Base-by-base conservation (phyloP, 2,888 invertebrate species). In the Cheiracanthium punctorium region DNA sequence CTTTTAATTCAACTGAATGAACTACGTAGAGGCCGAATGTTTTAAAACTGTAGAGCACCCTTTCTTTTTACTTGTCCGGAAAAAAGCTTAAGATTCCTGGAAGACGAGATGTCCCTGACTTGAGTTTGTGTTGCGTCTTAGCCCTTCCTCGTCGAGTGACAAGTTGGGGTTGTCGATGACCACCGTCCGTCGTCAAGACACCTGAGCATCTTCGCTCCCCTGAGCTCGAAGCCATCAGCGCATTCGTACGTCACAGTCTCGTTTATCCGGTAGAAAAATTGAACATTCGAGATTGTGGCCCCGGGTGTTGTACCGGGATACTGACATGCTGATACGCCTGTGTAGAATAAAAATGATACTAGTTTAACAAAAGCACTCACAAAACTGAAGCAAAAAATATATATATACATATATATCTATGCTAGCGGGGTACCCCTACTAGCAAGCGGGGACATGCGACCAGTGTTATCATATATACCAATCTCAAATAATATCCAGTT, bases 281-380 rank as follows among this genome's bases (percentile, higher is more conserved):
- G 96, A 20, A 96, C 96, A 0, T 95, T 94, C 0, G 96, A 96
- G 17, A 89, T 88, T 52, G 85, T 87, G 65, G 95, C 94, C 0
- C 96, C 96, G 74, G 95, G 96, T 41, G 95, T 96, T 29, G 96
- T 96, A 37, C 96, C 96, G 0, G 96, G 96, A 91, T 96, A 96
- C 0, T 96, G 95, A 91, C 96, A 96, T 0, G 96, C 96, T 92
- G 95, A 94, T 33, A 95, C 94, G 92, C 94, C 95, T 94, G 89
- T 1, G 90, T 89, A 43, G 52, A 20, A 14, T 24, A 37, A 37
- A 37, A 37, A 7, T 7, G 37, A 37, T 37, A 37, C 10, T 37
- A 37, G 4, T 37, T 10, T 37, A 37, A 37, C 10, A n/a, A n/a
- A n/a, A n/a, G n/a, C n/a, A n/a, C n/a, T n/a, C n/a, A n/a, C n/a